A percentile compares a stretch with the other conserved stretches of the same genome.
Evolutionary conservation across 2,797 vertebrate genomes (phyloP).

Genomic region (Acipenser transmontanus): DNA sequence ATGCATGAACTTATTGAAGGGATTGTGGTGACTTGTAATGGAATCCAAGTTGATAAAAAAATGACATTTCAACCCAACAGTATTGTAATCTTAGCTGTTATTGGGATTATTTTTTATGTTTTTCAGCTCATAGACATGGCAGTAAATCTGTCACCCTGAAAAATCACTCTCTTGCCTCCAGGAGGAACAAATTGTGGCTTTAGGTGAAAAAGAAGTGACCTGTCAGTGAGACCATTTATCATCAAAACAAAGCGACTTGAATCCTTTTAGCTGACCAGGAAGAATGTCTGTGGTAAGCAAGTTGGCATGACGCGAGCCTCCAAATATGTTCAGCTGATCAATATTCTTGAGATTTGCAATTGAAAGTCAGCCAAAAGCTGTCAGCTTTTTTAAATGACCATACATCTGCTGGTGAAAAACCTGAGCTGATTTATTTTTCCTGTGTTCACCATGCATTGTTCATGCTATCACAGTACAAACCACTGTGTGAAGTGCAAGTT

Average conservation of each 20-base stretch:
- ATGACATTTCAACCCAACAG: slow-evolving; percentile 65
- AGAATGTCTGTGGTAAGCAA: slow-evolving; percentile 81
- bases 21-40: slow-evolving; percentile 13
- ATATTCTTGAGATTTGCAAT: slow-evolving; percentile 52
- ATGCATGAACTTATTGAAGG: not conserved
- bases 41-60: slow-evolving; percentile 57
- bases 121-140: slow-evolving; percentile 68
- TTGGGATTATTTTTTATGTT: slow-evolving; percentile 62
- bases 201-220: slow-evolving; percentile 77
- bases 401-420: slow-evolving; percentile 26
- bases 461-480: too few relatives aligned
- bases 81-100: slow-evolving; percentile 63
- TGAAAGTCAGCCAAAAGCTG: slow-evolving; percentile 37
- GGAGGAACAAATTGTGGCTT: slow-evolving; percentile 85
- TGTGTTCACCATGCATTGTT: not conserved
- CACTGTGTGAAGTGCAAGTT: too few relatives aligned
- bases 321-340: slow-evolving; percentile 62
- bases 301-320: slow-evolving; percentile 60
- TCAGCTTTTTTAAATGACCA: slow-evolving; percentile 18
- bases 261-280: slow-evolving; percentile 64
- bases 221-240: slow-evolving; percentile 82
- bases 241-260: slow-evolving; percentile 79
- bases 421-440: not conserved
- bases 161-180: slow-evolving; percentile 74
- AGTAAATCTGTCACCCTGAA: slow-evolving; percentile 86